Percentiles rank a stretch among this genome's conserved stretches.
Conservation (phyloP, 2,888 invertebrate species). For the Stramonita haemastoma region DNA sequence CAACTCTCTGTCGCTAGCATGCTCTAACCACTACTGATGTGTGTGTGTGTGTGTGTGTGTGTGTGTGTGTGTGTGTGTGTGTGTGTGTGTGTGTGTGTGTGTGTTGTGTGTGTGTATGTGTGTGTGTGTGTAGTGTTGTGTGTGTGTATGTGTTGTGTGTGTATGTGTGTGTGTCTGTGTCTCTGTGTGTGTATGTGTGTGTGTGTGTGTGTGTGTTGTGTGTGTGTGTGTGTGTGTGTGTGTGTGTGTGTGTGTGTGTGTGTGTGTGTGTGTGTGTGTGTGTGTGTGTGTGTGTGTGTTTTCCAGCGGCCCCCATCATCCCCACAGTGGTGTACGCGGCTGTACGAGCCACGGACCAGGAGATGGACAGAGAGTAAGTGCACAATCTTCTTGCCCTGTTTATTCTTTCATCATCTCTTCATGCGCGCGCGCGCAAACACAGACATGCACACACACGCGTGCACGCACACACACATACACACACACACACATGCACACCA, state of each 20-base stretch:
- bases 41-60: too few relatives aligned
- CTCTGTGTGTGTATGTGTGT: not conserved
- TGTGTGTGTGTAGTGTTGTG: too few relatives aligned
- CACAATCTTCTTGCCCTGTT: not conserved
- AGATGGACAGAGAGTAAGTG: conserved; percentile 26
- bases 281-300: too few relatives aligned
- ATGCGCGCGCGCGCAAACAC: not conserved
- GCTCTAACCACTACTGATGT: too few relatives aligned
- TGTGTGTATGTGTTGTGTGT: too few relatives aligned
- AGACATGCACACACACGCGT: not conserved
- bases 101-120: too few relatives aligned
- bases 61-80: too few relatives aligned
- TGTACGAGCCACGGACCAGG: conserved; percentile 8
- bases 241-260: not conserved
- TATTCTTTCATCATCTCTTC: not conserved
- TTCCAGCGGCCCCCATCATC: not conserved
- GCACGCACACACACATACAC: not conserved
- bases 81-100: too few relatives aligned
- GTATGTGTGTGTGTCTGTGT: not conserved
- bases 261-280: too few relatives aligned
- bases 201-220: not conserved
- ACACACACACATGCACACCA: not conserved
- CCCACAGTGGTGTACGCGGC: conserved; percentile 22
- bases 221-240: not conserved
- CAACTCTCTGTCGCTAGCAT: too few relatives aligned